Evolutionary conservation across 2,797 vertebrate genomes (phyloP), one percentile per base, ranked within the genome.

Genomic region (Hozukius guyotensis): DNA sequence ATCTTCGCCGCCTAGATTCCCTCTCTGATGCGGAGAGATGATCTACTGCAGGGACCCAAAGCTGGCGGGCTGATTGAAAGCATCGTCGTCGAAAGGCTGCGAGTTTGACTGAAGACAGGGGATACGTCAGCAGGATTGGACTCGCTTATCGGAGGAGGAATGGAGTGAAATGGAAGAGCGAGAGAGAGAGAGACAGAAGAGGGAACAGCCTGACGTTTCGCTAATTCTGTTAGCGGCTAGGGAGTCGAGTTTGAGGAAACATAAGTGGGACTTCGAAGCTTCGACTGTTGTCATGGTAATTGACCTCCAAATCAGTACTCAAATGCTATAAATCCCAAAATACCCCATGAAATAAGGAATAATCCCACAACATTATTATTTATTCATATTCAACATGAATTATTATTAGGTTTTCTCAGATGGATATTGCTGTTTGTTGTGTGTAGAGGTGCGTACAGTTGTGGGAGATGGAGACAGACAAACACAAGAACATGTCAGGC

Each of bases 91-190:
- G 67, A 42, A 16, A 74, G 63, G 61, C 55, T 34, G 71, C 10
- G 74, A 83, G 64, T 87, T 87, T 75, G 61, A 85, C 78, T 73
- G 87, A 78, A 88, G 86, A 82, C 86, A 42, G 77, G 77, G 72
- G 72, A 80, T 46, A 75, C 83, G 88, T 90, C 89, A 89, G 87
- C 87, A 77, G 75, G 87, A 89, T 86, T 82, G 82, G 81, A 88
- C 85, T 76, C 10, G 55, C 80, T 93, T 90, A 91, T 90, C 71
- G 7, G 64, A 65, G 69, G 57, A 63, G 72, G 56, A n/a, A n/a
- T 53, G 59, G 72, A 83, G 80, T 66, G 80, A 73, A 89, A 87
- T 81, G 32, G 60, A 83, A 25, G 22, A 32, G 36, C 11, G 38
- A 22, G 31, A 27, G 31, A 75, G 69, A 14, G 68, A 34, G 46